Percentiles rank a stretch among this genome's conserved stretches.
These are phyloP conservation scores for Pomphorhynchus laevis DNA, from an alignment of 1,140 invertebrate genomes.

Conservation along the genomic window DNA sequence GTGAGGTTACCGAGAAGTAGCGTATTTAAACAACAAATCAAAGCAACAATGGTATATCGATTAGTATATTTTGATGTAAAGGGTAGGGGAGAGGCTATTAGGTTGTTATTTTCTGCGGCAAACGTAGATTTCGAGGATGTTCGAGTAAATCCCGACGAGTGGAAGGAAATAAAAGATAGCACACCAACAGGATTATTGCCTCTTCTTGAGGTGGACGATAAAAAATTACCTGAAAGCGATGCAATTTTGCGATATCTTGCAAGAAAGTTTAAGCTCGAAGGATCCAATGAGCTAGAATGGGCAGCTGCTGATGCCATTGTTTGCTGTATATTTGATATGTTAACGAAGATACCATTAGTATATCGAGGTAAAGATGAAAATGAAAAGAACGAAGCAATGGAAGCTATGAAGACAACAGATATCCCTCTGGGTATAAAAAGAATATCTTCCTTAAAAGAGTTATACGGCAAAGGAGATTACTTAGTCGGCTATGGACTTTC, in stretches of 20 bases:
- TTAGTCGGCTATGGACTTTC: neutral
- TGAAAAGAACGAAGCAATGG: too few relatives aligned
- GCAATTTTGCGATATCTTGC: slow-evolving; percentile 1
- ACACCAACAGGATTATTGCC: neutral
- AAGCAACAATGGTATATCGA: slow-evolving; percentile 13
- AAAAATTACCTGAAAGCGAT: neutral
- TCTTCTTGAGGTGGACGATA: slow-evolving; percentile 1
- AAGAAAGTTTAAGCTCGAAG: neutral
- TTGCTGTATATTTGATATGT: too few relatives aligned
- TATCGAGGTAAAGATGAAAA: too few relatives aligned
- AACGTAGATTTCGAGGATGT: slow-evolving; percentile 15
- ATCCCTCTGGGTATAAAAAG: too few relatives aligned
- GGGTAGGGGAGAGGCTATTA: slow-evolving; percentile 14
- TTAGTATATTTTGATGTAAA: slow-evolving; percentile 15
- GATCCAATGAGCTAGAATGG: neutral
- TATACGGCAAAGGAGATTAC: slow-evolving; percentile 1
- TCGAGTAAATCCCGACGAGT: slow-evolving; percentile 13
- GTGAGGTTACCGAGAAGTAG: too few relatives aligned
- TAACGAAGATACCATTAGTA: too few relatives aligned
- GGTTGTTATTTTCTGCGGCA: slow-evolving; percentile 14
- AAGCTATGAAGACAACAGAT: too few relatives aligned
- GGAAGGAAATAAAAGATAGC: slow-evolving; percentile 13
- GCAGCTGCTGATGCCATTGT: slow-evolving; percentile 3
- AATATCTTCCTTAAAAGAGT: too few relatives aligned
- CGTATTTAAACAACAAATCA: neutral